Conservation (phyloP, 2,888 invertebrate genomes). For the Lordiphosa fenestrarum region DNA sequence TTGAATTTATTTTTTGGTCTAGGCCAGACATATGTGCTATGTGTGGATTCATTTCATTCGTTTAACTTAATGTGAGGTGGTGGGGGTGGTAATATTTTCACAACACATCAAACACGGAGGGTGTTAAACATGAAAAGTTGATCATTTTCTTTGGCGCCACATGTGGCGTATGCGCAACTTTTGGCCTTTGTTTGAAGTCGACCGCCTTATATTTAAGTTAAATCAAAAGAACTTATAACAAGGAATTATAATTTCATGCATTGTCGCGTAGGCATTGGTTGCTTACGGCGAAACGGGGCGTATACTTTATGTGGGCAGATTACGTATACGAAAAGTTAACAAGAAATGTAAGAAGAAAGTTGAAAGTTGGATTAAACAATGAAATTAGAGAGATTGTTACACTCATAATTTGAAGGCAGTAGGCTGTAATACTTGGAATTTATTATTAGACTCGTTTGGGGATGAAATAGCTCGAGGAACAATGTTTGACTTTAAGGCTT, state of each 20-base stretch:
- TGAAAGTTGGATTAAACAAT: background rate
- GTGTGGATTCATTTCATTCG: slow-evolving; percentile 16
- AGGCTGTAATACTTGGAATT: too few species aligned
- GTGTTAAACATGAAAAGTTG: slow-evolving; percentile 1
- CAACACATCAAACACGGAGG: too few species aligned
- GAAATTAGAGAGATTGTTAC: too few species aligned
- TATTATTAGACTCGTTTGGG: too few species aligned
- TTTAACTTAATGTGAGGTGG: background rate
- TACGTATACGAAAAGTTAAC: slow-evolving; percentile 18
- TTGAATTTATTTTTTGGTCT: slow-evolving; percentile 29
- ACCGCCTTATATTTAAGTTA: slow-evolving; percentile 3
- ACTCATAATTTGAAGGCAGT: too few species aligned
- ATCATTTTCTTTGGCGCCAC: slow-evolving; percentile 4
- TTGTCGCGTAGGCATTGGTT: slow-evolving; percentile 7
- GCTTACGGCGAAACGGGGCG: slow-evolving; percentile 10
- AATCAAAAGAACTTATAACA: slow-evolving; percentile 11
- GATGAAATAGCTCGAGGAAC: too few species aligned
- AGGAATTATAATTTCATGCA: slow-evolving; percentile 16
- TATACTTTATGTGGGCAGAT: slow-evolving; percentile 1
- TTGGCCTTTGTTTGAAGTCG: too few species aligned
- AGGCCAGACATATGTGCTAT: slow-evolving; percentile 36
- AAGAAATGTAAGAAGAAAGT: slow-evolving; percentile 1
- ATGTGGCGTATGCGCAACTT: slow-evolving; percentile 34
- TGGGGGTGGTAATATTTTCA: too few species aligned
- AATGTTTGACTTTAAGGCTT: too few species aligned